These are phyloP conservation scores for Melolontha melolontha DNA, from an alignment of 2,888 invertebrate genomes.

Conservation along the genomic window DNA sequence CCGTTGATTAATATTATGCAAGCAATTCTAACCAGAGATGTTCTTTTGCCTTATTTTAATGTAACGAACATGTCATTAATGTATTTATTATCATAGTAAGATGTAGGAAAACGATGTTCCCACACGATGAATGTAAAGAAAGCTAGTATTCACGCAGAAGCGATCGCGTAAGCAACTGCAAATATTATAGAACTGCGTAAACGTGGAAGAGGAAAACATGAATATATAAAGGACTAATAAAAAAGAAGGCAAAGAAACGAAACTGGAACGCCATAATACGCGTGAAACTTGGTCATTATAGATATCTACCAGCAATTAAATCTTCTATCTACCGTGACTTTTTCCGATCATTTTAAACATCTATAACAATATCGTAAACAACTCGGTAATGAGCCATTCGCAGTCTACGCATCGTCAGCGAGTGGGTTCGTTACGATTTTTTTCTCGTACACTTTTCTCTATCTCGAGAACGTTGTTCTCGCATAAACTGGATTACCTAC, in stretches of 20 bases:
- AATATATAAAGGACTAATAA: too few relatives aligned
- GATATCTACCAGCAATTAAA: slow-evolving; percentile 46
- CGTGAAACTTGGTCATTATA: slow-evolving; percentile 37
- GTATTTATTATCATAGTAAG: too few relatives aligned
- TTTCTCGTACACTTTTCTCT: slow-evolving; percentile 1
- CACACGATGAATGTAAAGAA: too few relatives aligned
- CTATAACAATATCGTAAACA: slow-evolving; percentile 60
- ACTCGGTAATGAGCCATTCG: slow-evolving; percentile 54
- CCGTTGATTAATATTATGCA: too few relatives aligned
- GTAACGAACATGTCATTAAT: too few relatives aligned
- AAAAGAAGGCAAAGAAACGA: slow-evolving; percentile 14
- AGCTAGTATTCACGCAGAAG: too few relatives aligned
- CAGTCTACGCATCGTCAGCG: slow-evolving; percentile 49
- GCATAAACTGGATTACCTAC: slow-evolving; percentile 49
- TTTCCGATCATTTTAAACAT: slow-evolving; percentile 54
- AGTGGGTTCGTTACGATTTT: slow-evolving; percentile 53
- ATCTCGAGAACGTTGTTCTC: slow-evolving; percentile 10
- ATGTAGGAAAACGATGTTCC: too few relatives aligned
- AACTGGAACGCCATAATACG: slow-evolving; percentile 10
- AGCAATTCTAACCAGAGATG: too few relatives aligned
- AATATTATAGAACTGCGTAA: too few relatives aligned
- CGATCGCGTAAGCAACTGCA: too few relatives aligned
- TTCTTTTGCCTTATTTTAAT: too few relatives aligned
- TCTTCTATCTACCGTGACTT: slow-evolving; percentile 48
- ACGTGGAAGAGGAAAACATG: too few relatives aligned